Conservation (phyloP, 2,797 vertebrate genomes). For the Garrulus glandarius region DNA sequence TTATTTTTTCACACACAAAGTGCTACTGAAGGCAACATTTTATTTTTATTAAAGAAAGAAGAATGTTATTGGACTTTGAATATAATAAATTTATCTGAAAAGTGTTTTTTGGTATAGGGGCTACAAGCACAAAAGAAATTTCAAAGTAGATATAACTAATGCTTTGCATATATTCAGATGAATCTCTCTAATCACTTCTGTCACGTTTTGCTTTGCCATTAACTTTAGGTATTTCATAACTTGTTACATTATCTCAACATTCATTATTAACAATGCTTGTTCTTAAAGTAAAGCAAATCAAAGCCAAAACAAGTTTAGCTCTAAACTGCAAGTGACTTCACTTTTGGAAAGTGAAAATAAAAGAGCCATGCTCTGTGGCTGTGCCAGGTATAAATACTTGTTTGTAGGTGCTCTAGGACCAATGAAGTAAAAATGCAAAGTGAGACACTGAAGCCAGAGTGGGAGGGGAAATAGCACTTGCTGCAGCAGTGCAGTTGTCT, state of each 20-base stretch:
- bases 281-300: not conserved
- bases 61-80: not conserved
- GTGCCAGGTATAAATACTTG: not conserved
- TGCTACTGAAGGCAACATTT: not conserved
- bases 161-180: not conserved
- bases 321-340: not conserved
- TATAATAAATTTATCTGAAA: not conserved
- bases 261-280: not conserved
- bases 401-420: not conserved
- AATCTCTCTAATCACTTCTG: not conserved
- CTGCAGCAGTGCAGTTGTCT: not conserved
- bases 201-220: not conserved
- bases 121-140: not conserved
- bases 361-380: not conserved
- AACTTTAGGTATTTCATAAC: not conserved
- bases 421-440: not conserved
- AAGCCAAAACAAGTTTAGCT: not conserved
- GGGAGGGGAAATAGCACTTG: not conserved
- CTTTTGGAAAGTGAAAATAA: not conserved
- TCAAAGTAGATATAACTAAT: not conserved
- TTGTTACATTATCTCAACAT: not conserved
- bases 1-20: not conserved
- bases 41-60: not conserved
- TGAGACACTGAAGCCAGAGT: rapidly evolving
- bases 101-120: not conserved